A percentile compares a stretch with the other conserved stretches of the same genome.
These are phyloP conservation scores for Limosa lapponica DNA, from an alignment of 2,797 vertebrate genomes.

Conservation along the genomic window DNA sequence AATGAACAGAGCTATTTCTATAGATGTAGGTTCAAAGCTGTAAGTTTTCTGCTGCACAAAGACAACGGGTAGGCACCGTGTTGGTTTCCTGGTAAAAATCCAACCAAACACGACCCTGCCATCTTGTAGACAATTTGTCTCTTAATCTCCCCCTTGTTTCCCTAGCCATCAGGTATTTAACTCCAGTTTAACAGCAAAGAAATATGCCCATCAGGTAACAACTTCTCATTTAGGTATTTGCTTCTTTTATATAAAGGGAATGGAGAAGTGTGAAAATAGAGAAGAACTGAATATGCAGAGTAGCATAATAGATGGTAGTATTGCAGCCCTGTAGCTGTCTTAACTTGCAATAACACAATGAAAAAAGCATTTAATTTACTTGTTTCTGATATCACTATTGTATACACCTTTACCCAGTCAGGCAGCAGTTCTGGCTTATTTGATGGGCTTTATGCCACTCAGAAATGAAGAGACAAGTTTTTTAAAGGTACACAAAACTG, in stretches of 20 bases:
- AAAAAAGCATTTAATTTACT: neutral
- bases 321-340: neutral
- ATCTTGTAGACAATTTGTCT: neutral
- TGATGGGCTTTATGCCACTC: neutral
- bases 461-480: neutral
- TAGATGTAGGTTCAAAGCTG: neutral
- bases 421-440: neutral
- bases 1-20: neutral
- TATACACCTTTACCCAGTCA: neutral
- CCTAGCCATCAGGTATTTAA: neutral
- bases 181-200: neutral
- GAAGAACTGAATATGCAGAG: neutral
- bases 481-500: neutral
- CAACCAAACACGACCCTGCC: neutral
- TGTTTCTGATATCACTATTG: neutral
- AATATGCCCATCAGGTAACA: neutral
- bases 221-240: neutral
- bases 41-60: neutral
- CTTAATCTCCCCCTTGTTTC: neutral
- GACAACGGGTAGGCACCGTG: neutral
- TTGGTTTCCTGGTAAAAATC: neutral
- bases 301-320: neutral
- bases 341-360: neutral
- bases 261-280: neutral
- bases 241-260: neutral